phyloP scores from a whole-genome alignment of 2,888 invertebrate species.

The Parapristionchus giblindavisi region DNA sequence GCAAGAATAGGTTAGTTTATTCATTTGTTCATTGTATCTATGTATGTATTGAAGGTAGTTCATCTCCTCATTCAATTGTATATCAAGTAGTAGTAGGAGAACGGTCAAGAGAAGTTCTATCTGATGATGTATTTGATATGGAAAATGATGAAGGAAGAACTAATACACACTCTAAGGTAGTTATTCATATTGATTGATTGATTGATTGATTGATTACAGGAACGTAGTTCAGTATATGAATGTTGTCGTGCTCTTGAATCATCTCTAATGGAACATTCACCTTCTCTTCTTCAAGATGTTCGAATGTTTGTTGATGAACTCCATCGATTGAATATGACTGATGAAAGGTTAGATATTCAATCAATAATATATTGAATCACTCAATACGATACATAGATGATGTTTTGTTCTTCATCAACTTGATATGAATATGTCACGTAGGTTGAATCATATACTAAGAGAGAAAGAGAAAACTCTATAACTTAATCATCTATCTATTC shows the following conservation, averaged over 20 bases:
- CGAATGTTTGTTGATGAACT: constrained; percentile 89
- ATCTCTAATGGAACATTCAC: constrained; percentile 32
- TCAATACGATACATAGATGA: too few relatives aligned
- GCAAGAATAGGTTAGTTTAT: constrained; percentile 77
- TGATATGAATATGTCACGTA: constrained; percentile 70
- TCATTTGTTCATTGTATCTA: background rate
- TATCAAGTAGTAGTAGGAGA: constrained; percentile 45
- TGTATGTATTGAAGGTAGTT: constrained; percentile 39
- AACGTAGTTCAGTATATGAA: constrained; percentile 40
- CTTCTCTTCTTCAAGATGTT: constrained; percentile 79
- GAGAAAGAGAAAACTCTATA: constrained; percentile 84
- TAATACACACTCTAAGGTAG: constrained; percentile 3
- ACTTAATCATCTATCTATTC: constrained; percentile 80
- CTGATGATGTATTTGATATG: constrained; percentile 11
- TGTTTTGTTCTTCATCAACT: constrained; percentile 89
- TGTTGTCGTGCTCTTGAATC: constrained; percentile 47
- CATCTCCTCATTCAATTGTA: constrained; percentile 52
- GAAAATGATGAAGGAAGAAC: background rate
- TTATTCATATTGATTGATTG: background rate
- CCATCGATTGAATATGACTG: constrained; percentile 90
- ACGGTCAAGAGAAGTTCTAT: constrained; percentile 1
- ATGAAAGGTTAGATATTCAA: constrained; percentile 78
- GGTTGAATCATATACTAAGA: constrained; percentile 76
- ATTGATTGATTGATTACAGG: background rate
- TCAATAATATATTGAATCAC: too few relatives aligned